A percentile compares a stretch with the other conserved stretches of the same genome.
Evolutionary conservation across 2,797 vertebrate species (phyloP).

Genomic region (Poeciliopsis turneri): DNA sequence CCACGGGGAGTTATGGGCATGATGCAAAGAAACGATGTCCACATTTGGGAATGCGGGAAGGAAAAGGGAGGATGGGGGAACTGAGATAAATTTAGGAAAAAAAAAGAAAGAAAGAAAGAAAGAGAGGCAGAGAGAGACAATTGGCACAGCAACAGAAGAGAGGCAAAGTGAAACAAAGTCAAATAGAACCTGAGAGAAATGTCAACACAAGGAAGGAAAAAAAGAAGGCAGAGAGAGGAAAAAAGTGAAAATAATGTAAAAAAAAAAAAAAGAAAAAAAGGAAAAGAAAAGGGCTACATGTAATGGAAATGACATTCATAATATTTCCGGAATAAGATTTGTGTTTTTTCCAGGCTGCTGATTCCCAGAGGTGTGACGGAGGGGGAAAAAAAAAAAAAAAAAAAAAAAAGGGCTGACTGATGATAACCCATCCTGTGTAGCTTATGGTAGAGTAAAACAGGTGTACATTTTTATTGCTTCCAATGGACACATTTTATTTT

Average conservation of each 20-base stretch:
- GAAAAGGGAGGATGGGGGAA: slow-evolving; percentile 7
- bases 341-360: slow-evolving; percentile 26
- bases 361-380: slow-evolving; percentile 31
- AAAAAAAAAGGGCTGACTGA: slow-evolving; percentile 6
- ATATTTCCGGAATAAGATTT: slow-evolving; percentile 29
- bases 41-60: slow-evolving; percentile 26
- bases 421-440: slow-evolving; percentile 29
- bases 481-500: slow-evolving; percentile 41
- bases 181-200: slow-evolving; percentile 58
- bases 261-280: not conserved
- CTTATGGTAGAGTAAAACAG: slow-evolving; percentile 26
- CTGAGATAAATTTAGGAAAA: slow-evolving; percentile 61
- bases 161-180: slow-evolving; percentile 66
- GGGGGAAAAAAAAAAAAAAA: too few relatives aligned
- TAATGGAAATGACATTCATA: slow-evolving; percentile 28
- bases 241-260: slow-evolving; percentile 10
- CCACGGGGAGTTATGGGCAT: slow-evolving; percentile 52
- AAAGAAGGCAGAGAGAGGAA: slow-evolving; percentile 17
- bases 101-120: slow-evolving; percentile 10
- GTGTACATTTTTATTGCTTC: slow-evolving; percentile 21
- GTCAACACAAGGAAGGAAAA: slow-evolving; percentile 27
- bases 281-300: slow-evolving; percentile 5
- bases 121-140: slow-evolving; percentile 25
- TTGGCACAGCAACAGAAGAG: slow-evolving; percentile 48
- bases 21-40: slow-evolving; percentile 58